Percentiles rank a stretch among this genome's conserved stretches.
Evolutionary conservation across 2,797 vertebrate genomes (phyloP).

Genomic region (Pipistrellus kuhlii): DNA sequence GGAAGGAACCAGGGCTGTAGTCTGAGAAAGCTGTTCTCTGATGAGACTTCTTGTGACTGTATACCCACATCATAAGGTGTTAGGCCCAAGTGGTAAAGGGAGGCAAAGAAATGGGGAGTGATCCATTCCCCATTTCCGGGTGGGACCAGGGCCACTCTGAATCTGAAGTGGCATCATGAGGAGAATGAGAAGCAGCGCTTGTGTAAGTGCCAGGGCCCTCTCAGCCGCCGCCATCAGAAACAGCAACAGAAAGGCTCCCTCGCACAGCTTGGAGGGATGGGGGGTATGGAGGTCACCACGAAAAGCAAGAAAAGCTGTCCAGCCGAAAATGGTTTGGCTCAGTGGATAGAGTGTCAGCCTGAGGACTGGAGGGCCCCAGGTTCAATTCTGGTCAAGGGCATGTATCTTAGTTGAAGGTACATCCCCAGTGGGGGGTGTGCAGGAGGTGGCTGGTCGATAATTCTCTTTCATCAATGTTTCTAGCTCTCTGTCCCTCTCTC

Average conservation of each 20-base stretch:
- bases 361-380: too few relatives aligned
- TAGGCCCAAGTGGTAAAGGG: neutral
- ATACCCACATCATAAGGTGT: neutral
- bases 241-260: neutral
- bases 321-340: too few relatives aligned
- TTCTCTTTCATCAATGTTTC: too few relatives aligned
- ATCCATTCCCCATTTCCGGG: neutral
- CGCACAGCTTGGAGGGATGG: neutral
- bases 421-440: too few relatives aligned
- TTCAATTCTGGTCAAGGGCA: too few relatives aligned
- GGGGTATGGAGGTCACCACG: neutral
- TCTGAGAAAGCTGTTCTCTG: neutral
- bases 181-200: neutral
- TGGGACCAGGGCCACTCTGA: neutral
- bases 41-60: neutral
- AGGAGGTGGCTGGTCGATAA: too few relatives aligned
- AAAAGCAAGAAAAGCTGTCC: neutral
- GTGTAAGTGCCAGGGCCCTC: neutral
- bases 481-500: too few relatives aligned
- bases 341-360: too few relatives aligned
- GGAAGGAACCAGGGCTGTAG: neutral
- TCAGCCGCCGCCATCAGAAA: neutral
- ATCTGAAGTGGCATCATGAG: neutral
- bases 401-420: too few relatives aligned
- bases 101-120: neutral